These are phyloP conservation scores for Camelus bactrianus DNA, from an alignment of 2,113 vertebrate species.

Conservation along the genomic window DNA sequence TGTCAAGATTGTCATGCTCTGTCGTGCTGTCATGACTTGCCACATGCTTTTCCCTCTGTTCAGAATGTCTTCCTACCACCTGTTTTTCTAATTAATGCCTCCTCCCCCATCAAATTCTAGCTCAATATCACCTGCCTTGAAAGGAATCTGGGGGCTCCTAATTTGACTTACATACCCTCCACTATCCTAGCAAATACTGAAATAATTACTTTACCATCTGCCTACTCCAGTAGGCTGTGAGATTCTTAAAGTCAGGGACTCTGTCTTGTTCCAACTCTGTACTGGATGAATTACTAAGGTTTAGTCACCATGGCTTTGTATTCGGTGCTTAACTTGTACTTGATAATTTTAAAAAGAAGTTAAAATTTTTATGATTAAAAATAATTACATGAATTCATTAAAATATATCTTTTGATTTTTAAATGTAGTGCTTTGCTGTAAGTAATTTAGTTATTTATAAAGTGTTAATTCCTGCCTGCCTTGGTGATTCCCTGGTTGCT, in stretches of 20 bases:
- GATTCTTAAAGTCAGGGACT: background rate
- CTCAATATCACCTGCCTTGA: background rate
- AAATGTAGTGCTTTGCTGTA: constrained; percentile 2
- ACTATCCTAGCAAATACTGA: background rate
- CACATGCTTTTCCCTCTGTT: background rate
- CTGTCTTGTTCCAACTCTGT: background rate
- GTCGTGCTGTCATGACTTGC: background rate
- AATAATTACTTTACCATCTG: constrained; percentile 12
- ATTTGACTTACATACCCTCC: background rate
- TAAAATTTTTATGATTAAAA: background rate
- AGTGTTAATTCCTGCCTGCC: background rate
- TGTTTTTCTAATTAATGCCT: background rate
- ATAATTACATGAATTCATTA: background rate
- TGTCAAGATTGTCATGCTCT: background rate
- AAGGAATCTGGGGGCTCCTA: background rate
- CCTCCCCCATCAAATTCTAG: background rate
- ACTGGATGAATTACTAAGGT: background rate
- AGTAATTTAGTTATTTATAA: constrained; percentile 37
- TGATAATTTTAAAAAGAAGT: background rate
- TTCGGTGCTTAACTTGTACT: background rate
- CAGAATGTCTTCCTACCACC: background rate
- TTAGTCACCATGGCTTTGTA: background rate
- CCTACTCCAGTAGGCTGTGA: background rate
- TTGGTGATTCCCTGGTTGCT: background rate
- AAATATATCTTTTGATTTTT: background rate